Evolutionary conservation across 53 echinoderm and acorn worm genomes (phyloP), one percentile per base, ranked within the genome.

Genomic region (Antedon mediterranea): DNA sequence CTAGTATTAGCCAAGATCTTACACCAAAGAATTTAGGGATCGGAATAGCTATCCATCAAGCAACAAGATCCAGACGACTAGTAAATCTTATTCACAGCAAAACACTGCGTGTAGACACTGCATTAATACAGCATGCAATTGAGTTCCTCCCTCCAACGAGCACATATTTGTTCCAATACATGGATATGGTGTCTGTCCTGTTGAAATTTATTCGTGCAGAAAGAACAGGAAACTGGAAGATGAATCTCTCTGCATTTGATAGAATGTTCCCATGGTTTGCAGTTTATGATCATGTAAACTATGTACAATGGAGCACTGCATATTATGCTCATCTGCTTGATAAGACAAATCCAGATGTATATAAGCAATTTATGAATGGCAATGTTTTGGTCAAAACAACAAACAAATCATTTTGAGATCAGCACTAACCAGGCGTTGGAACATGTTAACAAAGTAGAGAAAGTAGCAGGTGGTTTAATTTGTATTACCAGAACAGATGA

Each of bases 21-120:
- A 43, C 43, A 43, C 44, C 57, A 32, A 30, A 42, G 70, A 31
- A 43, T 20, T 26, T 57, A 9, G 30, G 41, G 8, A 29, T 79
- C 70, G 79, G 57, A 79, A 29, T 79, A 15, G 70, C 79, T 23
- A 30, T 44, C 31, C 79, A 79, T 28, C 79, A 79, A 71, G 79
- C 79, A 79, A 79, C 79, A 79, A 43, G 71, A 32, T 57, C 57
- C 30, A 79, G 32, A 30, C 30, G 70, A 79, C 71, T 77, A 43
- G 79, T 71, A 27, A 79, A 79, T 79, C 31, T 79, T 23, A 44
- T 79, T 79, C 79, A 79, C 71, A 29, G 78, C 30, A 34, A 78
- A 30, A 41, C 78, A 26, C 43, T 37, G 11, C 78, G 43, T 27
- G 78, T 78, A 20, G 79, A 79, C 71, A 79, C 79, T 31, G 70